A percentile compares a stretch with the other conserved stretches of the same genome.
Conservation (phyloP, 2,888 invertebrate species). For the Torymus tubicola region DNA sequence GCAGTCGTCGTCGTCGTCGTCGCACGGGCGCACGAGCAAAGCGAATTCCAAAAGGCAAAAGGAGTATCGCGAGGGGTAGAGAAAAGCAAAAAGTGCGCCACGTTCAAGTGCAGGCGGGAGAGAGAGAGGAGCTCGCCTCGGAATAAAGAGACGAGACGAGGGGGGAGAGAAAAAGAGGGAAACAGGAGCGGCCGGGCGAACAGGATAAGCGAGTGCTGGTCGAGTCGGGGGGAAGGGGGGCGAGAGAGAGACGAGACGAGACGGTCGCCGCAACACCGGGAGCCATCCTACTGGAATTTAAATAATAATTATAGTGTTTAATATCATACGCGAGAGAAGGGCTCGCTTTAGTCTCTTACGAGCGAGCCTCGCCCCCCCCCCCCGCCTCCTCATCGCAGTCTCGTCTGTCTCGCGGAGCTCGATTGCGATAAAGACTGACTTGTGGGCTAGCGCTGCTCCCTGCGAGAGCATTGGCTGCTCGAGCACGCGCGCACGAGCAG, state of each 20-base stretch:
- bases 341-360: conserved; percentile 23
- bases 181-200: conserved; percentile 50
- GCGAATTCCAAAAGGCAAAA: conserved; percentile 73
- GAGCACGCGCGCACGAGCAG: not conserved
- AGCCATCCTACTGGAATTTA: conserved; percentile 76
- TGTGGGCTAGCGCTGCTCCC: not conserved
- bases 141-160: conserved; percentile 55
- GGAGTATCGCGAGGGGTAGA: conserved; percentile 63
- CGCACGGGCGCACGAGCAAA: conserved; percentile 66
- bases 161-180: conserved; percentile 41
- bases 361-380: conserved; percentile 27
- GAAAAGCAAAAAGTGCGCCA: conserved; percentile 48
- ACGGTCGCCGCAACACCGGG: conserved; percentile 72
- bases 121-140: conserved; percentile 43
- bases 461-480: not conserved
- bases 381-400: conserved; percentile 37
- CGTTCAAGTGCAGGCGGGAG: conserved; percentile 22
- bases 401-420: conserved; percentile 35
- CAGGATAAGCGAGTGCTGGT: conserved; percentile 28
- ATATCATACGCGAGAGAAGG: conserved; percentile 70
- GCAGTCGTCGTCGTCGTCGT: conserved; percentile 42
- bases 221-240: conserved; percentile 40
- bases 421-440: conserved; percentile 56
- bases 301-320: conserved; percentile 76
- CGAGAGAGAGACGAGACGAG: conserved; percentile 29